Evolutionary conservation across 2,797 vertebrate species (phyloP).

Genomic region (Acipenser transmontanus): DNA sequence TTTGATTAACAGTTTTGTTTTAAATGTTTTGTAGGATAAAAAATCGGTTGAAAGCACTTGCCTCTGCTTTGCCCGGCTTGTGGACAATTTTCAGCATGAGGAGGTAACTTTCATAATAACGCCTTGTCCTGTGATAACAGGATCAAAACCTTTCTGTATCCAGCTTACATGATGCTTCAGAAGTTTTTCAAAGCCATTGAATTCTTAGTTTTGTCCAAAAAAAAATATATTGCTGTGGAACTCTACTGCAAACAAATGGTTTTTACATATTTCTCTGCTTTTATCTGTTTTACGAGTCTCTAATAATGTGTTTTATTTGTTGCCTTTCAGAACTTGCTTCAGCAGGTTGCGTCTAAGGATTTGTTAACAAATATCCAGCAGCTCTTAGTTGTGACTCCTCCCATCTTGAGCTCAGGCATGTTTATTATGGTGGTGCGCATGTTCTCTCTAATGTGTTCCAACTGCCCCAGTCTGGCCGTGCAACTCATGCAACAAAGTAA

Average conservation of each 20-base stretch:
- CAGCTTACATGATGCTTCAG: no score
- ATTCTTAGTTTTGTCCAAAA: no score
- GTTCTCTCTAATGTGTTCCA: slow-evolving; percentile 98
- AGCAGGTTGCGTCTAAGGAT: slow-evolving; percentile 95
- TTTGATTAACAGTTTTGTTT: neutral
- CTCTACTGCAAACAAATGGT: no score
- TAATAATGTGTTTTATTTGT: neutral
- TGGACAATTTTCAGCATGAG: slow-evolving; percentile 98
- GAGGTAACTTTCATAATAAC: slow-evolving; percentile 63
- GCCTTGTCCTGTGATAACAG: no score
- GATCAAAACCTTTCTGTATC: no score
- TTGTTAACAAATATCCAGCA: slow-evolving; percentile 97
- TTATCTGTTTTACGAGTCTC: neutral
- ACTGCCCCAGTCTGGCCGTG: slow-evolving; percentile 92
- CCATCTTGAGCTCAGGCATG: slow-evolving; percentile 97
- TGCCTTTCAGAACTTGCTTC: slow-evolving; percentile 83
- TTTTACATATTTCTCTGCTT: neutral
- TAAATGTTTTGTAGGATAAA: slow-evolving; percentile 74
- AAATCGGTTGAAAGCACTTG: slow-evolving; percentile 99
- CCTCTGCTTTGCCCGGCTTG: slow-evolving; percentile 96
- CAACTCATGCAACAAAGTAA: slow-evolving; percentile 99
- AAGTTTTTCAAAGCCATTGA: no score
- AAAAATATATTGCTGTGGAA: no score
- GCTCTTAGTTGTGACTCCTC: slow-evolving; percentile 92
- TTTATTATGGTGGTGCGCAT: slow-evolving; percentile 99